A percentile compares a stretch with the other conserved stretches of the same genome.
phyloP scores from a whole-genome alignment of 2,888 invertebrate genomes.

The Empis stercorea region DNA sequence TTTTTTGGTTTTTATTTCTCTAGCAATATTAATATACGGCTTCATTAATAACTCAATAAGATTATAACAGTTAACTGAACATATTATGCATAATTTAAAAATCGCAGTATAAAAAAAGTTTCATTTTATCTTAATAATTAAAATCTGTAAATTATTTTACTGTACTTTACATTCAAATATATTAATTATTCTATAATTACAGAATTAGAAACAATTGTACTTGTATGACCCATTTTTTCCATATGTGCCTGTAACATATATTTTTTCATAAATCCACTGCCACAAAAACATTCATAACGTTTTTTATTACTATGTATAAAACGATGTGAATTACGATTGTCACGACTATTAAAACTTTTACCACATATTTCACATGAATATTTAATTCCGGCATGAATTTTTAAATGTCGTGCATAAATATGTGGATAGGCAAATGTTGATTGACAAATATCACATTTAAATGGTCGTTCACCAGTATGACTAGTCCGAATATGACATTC shows the following conservation, averaged over 20 bases:
- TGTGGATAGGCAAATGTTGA: conserved; percentile 73
- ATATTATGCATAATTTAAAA: too few species aligned
- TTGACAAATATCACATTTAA: conserved; percentile 57
- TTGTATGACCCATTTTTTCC: conserved; percentile 53
- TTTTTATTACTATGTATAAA: conserved; percentile 79
- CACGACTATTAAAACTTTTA: conserved; percentile 70
- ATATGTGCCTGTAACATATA: conserved; percentile 65
- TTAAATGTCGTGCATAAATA: conserved; percentile 58
- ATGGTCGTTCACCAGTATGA: conserved; percentile 68
- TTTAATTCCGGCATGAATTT: conserved; percentile 66
- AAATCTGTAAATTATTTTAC: too few species aligned
- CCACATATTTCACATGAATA: conserved; percentile 69
- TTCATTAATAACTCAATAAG: too few species aligned
- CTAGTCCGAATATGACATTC: conserved; percentile 68
- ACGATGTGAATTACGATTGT: conserved; percentile 72
- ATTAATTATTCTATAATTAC: too few species aligned
- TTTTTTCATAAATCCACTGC: conserved; percentile 72
- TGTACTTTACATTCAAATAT: too few species aligned
- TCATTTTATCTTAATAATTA: too few species aligned
- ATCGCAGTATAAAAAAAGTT: too few species aligned
- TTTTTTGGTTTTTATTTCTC: too few species aligned
- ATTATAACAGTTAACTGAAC: too few species aligned
- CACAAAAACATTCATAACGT: conserved; percentile 74
- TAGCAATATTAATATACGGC: too few species aligned
- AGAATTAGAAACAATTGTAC: conserved; percentile 42